Base-by-base conservation (phyloP, 2,797 vertebrate genomes). In the Manis javanica region DNA sequence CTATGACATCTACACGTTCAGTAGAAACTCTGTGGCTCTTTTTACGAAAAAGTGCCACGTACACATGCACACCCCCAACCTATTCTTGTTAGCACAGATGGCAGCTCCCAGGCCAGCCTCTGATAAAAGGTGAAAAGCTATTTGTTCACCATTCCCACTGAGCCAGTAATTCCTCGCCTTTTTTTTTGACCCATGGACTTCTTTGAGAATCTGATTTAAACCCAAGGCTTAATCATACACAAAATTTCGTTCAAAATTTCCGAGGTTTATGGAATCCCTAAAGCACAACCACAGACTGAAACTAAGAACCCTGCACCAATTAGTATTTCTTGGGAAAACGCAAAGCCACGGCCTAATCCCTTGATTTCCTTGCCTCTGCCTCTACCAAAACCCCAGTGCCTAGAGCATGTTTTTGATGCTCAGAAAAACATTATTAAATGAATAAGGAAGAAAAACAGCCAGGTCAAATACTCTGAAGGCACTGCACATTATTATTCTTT, bases 131-230 rank as follows among this genome's bases (percentile, higher is more conserved):
- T 55, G 9, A 74, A 87, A 95, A 51, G 64, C 5, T 68, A 26
- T 49, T 63, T 79, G 55, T 46, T 87, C 78, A 42, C 37, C 46
- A 64, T 63, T 94, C 23, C 53, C 69, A 78, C 5, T 82, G 57
- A 29, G 64, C 85, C 55, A 64, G 29, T 63, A 57, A 69, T 86
- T 42, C 24, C 63, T 81, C 19, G 29, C 4, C 14, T n/a, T 59
- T 61, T 64, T 88, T 74, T 19, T 63, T 29, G 6, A 71, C 57
- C 51, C 21, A 19, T 37, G 49, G 14, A 68, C 29, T 72, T 90
- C 68, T 82, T 72, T 51, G 18, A 95, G 75, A 92, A 77, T 75
- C 34, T 86, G 64, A 74, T 42, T 77, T 66, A 77, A 93, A 93
- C 18, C 49, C 4, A 39, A 81, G 23, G 7, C 49, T 92, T 23